Evolutionary conservation across 2,888 invertebrate genomes (phyloP).

Genomic region (Trachelus iudaicus): DNA sequence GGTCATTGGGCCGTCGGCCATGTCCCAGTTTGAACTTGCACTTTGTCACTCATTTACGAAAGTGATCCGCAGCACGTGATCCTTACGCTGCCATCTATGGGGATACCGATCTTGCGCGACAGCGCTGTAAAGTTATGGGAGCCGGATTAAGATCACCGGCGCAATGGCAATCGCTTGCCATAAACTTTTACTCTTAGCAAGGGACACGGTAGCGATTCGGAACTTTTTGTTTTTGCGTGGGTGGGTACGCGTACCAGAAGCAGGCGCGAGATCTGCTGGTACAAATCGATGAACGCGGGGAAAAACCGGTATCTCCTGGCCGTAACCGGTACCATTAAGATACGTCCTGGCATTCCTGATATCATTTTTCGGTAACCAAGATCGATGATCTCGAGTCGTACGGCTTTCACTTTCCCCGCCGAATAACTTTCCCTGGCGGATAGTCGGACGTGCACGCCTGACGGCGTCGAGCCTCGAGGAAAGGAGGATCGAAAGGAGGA

Average conservation of each 20-base stretch:
- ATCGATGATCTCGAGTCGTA: slow-evolving; percentile 38
- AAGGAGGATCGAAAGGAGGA: background rate
- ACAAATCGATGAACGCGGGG: background rate
- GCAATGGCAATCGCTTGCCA: background rate
- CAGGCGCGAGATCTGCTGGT: background rate
- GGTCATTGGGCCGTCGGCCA: slow-evolving; percentile 63
- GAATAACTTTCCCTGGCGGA: slow-evolving; percentile 49
- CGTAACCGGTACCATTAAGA: background rate
- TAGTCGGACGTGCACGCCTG: background rate
- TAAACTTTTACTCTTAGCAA: background rate
- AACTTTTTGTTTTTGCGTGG: background rate
- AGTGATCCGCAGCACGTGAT: background rate
- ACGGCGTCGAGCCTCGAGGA: background rate
- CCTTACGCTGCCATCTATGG: background rate
- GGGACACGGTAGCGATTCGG: background rate
- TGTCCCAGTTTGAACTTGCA: slow-evolving; percentile 59
- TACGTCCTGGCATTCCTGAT: background rate
- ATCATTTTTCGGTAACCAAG: background rate
- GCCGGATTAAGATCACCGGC: background rate
- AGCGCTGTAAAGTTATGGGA: background rate
- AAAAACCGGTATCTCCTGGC: background rate
- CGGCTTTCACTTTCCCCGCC: slow-evolving; percentile 56
- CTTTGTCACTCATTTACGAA: slow-evolving; percentile 48
- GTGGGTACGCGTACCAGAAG: background rate
- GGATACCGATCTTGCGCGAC: background rate